phyloP scores from a whole-genome alignment of 2,113 vertebrate genomes.

The Rhizomys pruinosus region DNA sequence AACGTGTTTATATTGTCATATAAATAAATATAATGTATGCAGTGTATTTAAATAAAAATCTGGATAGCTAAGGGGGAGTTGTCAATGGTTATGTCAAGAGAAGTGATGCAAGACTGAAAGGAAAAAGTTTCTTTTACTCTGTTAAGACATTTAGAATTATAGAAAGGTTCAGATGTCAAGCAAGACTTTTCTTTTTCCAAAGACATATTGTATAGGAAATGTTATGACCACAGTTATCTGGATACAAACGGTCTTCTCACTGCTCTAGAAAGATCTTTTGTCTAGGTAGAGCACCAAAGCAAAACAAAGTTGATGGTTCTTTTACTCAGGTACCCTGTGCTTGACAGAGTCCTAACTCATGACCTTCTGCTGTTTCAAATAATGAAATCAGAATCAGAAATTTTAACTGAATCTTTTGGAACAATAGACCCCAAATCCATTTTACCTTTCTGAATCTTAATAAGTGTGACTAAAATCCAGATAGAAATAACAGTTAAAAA shows the following conservation, averaged over 20 bases:
- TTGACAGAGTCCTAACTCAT: not conserved
- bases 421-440: not conserved
- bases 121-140: not conserved
- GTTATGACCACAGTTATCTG: not conserved
- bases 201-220: not conserved
- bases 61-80: not conserved
- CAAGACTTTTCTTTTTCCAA: not conserved
- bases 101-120: not conserved
- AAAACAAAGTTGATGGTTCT: not conserved
- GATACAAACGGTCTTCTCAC: not conserved
- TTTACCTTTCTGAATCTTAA: not conserved
- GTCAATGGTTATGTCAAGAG: not conserved
- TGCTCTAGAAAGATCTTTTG: not conserved
- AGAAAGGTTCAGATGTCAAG: not conserved
- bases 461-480: not conserved
- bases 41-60: no score
- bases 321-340: not conserved
- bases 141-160: no score
- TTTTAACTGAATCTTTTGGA: not conserved
- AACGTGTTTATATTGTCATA: not conserved
- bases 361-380: slow-evolving; percentile 11
- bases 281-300: not conserved
- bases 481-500: not conserved
- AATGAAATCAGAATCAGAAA: not conserved
- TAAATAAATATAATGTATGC: no score